These are phyloP conservation scores for Hoplodrina blanda DNA, from an alignment of 2,888 invertebrate genomes.

Conservation along the genomic window DNA sequence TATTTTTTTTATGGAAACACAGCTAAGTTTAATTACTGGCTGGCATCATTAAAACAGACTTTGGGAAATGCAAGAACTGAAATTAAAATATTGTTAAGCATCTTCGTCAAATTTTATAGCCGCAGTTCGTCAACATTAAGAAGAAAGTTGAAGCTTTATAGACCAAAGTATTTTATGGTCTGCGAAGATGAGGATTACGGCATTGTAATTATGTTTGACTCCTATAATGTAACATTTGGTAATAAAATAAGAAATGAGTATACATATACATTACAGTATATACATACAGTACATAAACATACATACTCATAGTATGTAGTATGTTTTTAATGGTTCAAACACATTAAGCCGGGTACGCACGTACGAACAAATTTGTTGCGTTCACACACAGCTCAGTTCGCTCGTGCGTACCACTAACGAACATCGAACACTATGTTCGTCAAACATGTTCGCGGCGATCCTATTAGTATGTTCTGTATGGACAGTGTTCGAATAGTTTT, in stretches of 20 bases:
- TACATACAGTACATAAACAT: too few species aligned
- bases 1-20: background rate
- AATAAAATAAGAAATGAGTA: conserved; percentile 16
- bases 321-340: background rate
- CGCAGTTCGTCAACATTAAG: conserved; percentile 47
- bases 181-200: conserved; percentile 25
- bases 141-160: conserved; percentile 44
- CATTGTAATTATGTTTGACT: conserved; percentile 28
- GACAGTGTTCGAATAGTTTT: too few species aligned
- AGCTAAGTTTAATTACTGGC: conserved; percentile 16
- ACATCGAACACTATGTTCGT: too few species aligned
- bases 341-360: too few species aligned
- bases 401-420: too few species aligned
- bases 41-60: conserved; percentile 28
- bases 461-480: too few species aligned
- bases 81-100: conserved; percentile 45
- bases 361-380: too few species aligned
- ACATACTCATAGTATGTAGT: too few species aligned
- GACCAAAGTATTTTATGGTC: conserved; percentile 52
- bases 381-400: too few species aligned
- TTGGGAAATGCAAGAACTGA: conserved; percentile 12
- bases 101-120: conserved; percentile 41
- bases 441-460: too few species aligned
- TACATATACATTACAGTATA: too few species aligned
- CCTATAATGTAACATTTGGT: conserved; percentile 25